Evolutionary conservation across 2,797 vertebrate species (phyloP).

Genomic region (Ctenosaura bakeri): DNA sequence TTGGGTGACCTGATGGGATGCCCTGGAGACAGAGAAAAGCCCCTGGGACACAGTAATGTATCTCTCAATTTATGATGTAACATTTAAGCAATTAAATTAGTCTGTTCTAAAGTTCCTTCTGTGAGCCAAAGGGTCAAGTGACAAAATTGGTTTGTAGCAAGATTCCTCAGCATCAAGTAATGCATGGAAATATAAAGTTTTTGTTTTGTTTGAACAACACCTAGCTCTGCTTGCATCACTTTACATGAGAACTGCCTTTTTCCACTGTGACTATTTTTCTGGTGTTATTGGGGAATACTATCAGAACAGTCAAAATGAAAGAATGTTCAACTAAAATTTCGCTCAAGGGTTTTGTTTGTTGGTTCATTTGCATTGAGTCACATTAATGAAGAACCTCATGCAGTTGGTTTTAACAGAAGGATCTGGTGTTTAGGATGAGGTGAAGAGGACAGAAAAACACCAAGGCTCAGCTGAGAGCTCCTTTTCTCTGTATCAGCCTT

Average conservation of each 20-base stretch:
- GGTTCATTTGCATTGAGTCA: neutral
- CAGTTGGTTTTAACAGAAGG: constrained; percentile 13
- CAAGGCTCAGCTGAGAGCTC: neutral
- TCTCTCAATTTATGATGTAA: neutral
- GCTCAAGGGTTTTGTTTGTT: too few relatives aligned
- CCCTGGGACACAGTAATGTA: neutral
- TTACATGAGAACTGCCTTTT: neutral
- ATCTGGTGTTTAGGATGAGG: neutral
- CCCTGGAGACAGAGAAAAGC: neutral
- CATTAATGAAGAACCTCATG: constrained; percentile 27
- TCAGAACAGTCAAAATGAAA: neutral
- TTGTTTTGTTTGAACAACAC: neutral
- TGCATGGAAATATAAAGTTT: neutral
- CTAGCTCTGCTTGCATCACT: neutral
- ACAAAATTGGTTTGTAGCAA: neutral
- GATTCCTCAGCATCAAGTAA: neutral
- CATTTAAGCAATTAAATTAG: neutral
- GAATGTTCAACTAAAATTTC: neutral
- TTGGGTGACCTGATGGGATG: neutral
- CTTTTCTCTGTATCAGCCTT: neutral
- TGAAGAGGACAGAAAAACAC: neutral
- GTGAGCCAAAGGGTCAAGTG: neutral
- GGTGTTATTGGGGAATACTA: neutral
- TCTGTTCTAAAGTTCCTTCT: neutral
- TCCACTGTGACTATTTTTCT: neutral